These are phyloP conservation scores for Lissocephala sabroskyi DNA, from an alignment of 2,888 invertebrate genomes.

Conservation along the genomic window DNA sequence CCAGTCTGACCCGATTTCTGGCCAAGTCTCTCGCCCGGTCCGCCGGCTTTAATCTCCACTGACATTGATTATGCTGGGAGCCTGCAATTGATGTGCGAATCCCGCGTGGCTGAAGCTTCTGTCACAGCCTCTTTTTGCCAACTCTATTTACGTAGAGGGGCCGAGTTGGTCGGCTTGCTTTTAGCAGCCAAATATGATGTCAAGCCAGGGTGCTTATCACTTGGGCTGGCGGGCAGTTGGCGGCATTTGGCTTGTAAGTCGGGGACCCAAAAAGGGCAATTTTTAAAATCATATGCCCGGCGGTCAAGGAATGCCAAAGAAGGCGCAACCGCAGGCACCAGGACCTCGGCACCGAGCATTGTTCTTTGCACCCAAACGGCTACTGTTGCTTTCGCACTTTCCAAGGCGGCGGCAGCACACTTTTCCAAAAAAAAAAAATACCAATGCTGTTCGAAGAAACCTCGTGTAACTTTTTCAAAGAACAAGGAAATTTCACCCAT, in stretches of 20 bases:
- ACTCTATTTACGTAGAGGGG: conserved; percentile 50
- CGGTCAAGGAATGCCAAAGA: conserved; percentile 49
- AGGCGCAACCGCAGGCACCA: conserved; percentile 39
- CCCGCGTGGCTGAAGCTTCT: conserved; percentile 9
- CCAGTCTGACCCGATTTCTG: conserved; percentile 3
- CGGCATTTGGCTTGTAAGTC: conserved; percentile 44
- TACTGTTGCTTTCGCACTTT: conserved; percentile 65
- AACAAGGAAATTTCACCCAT: too few relatives aligned
- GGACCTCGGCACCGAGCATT: conserved; percentile 31
- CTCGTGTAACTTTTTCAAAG: too few relatives aligned
- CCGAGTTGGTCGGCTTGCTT: conserved; percentile 58
- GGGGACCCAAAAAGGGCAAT: conserved; percentile 67
- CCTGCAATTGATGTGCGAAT: conserved; percentile 68
- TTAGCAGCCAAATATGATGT: conserved; percentile 69
- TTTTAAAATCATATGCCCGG: conserved; percentile 60
- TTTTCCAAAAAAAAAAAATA: too few relatives aligned
- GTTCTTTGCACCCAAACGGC: conserved; percentile 51
- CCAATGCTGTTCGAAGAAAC: too few relatives aligned
- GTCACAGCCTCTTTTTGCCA: conserved; percentile 51
- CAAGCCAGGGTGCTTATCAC: conserved; percentile 44
- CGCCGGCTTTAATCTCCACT: conserved; percentile 67
- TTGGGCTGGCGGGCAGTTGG: neutral
- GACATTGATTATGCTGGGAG: conserved; percentile 64
- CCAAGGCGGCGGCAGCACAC: conserved; percentile 27
- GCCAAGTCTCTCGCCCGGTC: conserved; percentile 39